Percentiles rank a stretch among this genome's conserved stretches.
These are phyloP conservation scores for Hippolais icterina DNA, from an alignment of 2,113 vertebrate genomes.

Conservation along the genomic window DNA sequence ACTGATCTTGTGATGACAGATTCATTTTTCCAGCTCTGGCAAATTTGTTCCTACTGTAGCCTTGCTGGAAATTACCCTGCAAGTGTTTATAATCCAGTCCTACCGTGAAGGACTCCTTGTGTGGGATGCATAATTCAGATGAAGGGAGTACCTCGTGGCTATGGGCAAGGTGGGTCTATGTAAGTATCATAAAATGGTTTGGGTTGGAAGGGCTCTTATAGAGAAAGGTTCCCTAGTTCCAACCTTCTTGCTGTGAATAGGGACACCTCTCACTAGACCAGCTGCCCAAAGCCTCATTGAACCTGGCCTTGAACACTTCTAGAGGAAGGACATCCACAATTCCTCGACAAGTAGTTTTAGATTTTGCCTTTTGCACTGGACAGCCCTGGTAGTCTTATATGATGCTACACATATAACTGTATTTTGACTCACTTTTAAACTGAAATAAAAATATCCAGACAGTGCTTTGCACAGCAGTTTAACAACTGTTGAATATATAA, in stretches of 20 bases:
- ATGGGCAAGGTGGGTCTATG: not conserved
- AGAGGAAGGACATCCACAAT: not conserved
- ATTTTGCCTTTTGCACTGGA: not conserved
- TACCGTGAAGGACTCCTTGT: not conserved
- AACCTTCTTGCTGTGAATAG: not conserved
- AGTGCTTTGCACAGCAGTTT: conserved; percentile 35
- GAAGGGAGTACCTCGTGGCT: not conserved
- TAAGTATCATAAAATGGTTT: not conserved
- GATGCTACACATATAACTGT: not conserved
- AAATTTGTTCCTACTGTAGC: conserved; percentile 27
- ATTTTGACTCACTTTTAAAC: conserved; percentile 45
- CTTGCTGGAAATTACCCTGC: conserved; percentile 22
- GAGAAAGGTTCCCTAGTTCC: not conserved
- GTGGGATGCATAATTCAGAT: not conserved
- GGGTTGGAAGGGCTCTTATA: not conserved
- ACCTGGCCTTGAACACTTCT: not conserved
- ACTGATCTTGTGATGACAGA: conserved; percentile 40
- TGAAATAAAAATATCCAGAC: conserved; percentile 46
- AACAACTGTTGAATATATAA: conserved; percentile 45
- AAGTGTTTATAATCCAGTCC: conserved; percentile 35
- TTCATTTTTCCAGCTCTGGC: conserved; percentile 35
- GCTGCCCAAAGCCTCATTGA: not conserved
- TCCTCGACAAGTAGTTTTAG: not conserved
- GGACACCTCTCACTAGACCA: not conserved
- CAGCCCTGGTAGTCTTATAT: not conserved